Percentiles rank a stretch among this genome's conserved stretches.
Conservation (phyloP, 2,113 vertebrate species). For the Chionis minor region DNA sequence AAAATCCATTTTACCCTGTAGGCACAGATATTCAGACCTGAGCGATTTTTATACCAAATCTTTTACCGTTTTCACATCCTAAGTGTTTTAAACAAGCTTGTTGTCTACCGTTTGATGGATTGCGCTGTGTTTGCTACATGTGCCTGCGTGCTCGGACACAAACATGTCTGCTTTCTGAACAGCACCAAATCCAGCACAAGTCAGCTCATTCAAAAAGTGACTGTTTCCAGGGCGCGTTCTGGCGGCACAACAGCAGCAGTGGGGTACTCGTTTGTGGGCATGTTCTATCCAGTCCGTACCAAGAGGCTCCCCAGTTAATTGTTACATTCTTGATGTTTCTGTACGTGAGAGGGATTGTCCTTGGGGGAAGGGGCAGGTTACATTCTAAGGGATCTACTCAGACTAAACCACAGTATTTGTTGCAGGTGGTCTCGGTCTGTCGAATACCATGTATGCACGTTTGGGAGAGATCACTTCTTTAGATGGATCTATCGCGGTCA, state of each 20-base stretch:
- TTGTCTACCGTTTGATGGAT: neutral
- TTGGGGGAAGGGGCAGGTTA: rapidly evolving
- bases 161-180: neutral
- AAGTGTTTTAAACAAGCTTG: neutral
- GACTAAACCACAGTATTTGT: neutral
- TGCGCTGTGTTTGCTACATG: neutral
- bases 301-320: rapidly evolving
- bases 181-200: neutral
- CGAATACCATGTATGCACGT: conserved; percentile 92
- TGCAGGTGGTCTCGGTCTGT: conserved; percentile 91
- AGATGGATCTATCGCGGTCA: conserved; percentile 88
- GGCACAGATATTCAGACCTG: neutral
- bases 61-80: neutral
- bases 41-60: neutral
- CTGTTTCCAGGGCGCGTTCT: neutral
- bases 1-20: neutral
- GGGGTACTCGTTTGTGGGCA: neutral
- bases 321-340: neutral
- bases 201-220: neutral
- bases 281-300: rapidly evolving
- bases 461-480: conserved; percentile 86
- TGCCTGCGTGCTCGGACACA: neutral
- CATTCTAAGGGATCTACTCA: neutral
- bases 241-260: neutral
- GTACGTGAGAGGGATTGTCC: neutral